phyloP scores from a whole-genome alignment of 2,888 invertebrate genomes.

The Drosophila subsilvestris region DNA sequence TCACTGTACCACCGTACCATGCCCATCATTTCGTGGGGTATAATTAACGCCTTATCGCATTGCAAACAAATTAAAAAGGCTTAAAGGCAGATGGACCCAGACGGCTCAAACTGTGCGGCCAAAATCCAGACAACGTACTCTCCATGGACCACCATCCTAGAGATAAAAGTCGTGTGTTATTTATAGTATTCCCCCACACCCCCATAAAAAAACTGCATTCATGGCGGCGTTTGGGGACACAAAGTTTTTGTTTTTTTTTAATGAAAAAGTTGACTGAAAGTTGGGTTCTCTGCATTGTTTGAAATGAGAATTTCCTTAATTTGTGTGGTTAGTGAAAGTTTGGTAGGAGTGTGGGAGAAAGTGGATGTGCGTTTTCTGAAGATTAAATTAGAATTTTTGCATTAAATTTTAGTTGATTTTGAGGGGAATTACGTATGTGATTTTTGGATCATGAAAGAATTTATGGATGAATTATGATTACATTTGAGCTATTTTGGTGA shows the following conservation, averaged over 20 bases:
- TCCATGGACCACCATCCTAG: conserved; percentile 60
- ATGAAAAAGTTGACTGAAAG: conserved; percentile 6
- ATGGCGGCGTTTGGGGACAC: conserved; percentile 13
- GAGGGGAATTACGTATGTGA: not conserved
- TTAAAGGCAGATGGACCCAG: conserved; percentile 35
- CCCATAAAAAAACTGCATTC: conserved; percentile 17
- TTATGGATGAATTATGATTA: not conserved
- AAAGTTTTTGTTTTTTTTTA: conserved; percentile 3
- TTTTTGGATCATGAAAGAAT: not conserved
- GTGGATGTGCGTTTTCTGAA: not conserved
- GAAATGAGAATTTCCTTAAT: not conserved
- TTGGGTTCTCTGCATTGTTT: not conserved
- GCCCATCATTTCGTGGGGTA: conserved; percentile 29
- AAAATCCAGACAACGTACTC: conserved; percentile 41
- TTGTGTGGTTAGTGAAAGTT: not conserved
- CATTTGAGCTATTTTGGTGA: too few species aligned
- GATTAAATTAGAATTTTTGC: not conserved
- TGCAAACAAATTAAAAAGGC: conserved; percentile 69
- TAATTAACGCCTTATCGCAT: conserved; percentile 72
- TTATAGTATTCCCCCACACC: conserved; percentile 35
- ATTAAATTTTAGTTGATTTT: not conserved
- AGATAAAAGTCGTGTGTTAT: conserved; percentile 60
- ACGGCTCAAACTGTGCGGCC: conserved; percentile 19
- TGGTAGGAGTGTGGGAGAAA: not conserved
- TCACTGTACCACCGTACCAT: not conserved